These are phyloP conservation scores for Oreochromis tanganicae DNA, from an alignment of 2,113 vertebrate species.

Conservation along the genomic window DNA sequence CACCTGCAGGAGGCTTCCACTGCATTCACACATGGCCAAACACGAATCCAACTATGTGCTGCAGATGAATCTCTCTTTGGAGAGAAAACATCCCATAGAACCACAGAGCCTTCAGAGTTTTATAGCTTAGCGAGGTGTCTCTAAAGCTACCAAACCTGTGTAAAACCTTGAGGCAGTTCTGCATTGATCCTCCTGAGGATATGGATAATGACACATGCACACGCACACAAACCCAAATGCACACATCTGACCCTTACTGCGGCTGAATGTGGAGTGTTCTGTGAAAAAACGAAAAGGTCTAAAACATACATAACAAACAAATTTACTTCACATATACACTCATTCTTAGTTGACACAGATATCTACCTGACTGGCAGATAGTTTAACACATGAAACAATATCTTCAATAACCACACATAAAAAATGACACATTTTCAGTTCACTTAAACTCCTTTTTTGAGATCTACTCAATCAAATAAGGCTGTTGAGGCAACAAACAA, in stretches of 20 bases:
- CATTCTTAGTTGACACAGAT: background rate
- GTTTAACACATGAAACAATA: slow-evolving; percentile 18
- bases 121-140: background rate
- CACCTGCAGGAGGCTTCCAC: slow-evolving; percentile 12
- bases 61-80: background rate
- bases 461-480: slow-evolving; percentile 64
- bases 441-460: slow-evolving; percentile 29
- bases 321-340: background rate
- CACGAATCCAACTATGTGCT: background rate
- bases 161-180: slow-evolving; percentile 39
- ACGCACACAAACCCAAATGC: background rate
- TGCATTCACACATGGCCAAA: background rate
- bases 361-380: slow-evolving; percentile 61
- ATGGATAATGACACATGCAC: slow-evolving; percentile 9
- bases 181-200: slow-evolving; percentile 49
- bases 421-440: background rate
- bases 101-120: background rate
- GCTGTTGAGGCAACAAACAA: slow-evolving; percentile 10
- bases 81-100: background rate
- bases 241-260: background rate
- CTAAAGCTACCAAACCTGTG: slow-evolving; percentile 41
- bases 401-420: slow-evolving; percentile 27
- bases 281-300: background rate
- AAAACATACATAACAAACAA: background rate
- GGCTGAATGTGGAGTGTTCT: background rate